Conservation (phyloP, 1,140 invertebrate species). For the Bombus balteatus region DNA sequence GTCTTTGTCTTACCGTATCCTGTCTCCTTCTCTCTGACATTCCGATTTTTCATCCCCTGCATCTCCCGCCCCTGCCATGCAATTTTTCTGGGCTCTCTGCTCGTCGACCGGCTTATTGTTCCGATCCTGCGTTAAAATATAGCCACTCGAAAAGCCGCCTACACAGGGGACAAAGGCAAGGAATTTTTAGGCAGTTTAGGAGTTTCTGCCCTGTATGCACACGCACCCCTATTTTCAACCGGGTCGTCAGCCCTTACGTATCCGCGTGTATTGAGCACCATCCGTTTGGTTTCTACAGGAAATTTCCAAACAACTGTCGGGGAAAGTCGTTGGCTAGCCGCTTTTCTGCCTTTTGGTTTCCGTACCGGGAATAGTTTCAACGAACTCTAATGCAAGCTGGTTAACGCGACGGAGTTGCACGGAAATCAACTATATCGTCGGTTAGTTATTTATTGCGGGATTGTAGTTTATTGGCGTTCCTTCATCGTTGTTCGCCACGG, state of each 20-base stretch:
- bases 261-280: not conserved
- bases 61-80: conserved; percentile 14
- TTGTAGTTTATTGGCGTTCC: conserved; percentile 34
- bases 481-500: conserved; percentile 6
- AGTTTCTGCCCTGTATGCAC: not conserved
- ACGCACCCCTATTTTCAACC: not conserved
- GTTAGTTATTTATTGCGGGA: conserved; percentile 49
- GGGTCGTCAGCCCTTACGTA: not conserved
- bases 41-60: conserved; percentile 25
- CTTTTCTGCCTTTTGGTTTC: not conserved
- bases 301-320: conserved; percentile 13
- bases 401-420: conserved; percentile 4
- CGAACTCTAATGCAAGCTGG: not conserved
- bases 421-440: conserved; percentile 10
- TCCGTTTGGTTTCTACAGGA: not conserved
- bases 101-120: conserved; percentile 50
- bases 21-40: conserved; percentile 12
- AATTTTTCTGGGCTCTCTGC: conserved; percentile 49
- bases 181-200: conserved; percentile 32
- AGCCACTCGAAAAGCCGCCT: conserved; percentile 1
- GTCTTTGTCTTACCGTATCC: conserved; percentile 27
- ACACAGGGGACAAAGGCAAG: conserved; percentile 13
- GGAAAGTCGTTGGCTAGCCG: not conserved
- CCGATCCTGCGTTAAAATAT: conserved; percentile 10
- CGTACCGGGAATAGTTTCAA: conserved; percentile 19